These are phyloP conservation scores for Physocephala rufipes DNA, from an alignment of 2,888 invertebrate genomes.

Conservation along the genomic window DNA sequence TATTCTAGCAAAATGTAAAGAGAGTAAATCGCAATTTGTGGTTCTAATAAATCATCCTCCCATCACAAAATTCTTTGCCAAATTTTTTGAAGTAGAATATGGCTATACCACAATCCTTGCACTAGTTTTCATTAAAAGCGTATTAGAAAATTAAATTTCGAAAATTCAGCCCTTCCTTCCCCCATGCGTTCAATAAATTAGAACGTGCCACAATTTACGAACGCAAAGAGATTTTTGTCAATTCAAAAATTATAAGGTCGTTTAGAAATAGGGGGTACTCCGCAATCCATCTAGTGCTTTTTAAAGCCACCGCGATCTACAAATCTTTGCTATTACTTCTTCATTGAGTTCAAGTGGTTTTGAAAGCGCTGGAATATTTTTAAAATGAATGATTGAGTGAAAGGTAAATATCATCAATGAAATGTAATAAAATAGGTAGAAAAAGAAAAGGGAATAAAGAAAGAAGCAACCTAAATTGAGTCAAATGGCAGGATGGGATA, in stretches of 20 bases:
- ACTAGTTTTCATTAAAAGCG: background rate
- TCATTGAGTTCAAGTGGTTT: constrained; percentile 28
- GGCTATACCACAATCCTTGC: background rate
- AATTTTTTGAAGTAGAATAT: background rate
- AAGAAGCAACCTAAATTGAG: background rate
- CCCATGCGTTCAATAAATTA: background rate
- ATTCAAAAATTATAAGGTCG: too few relatives aligned
- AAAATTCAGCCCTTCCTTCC: background rate
- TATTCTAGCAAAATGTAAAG: too few relatives aligned
- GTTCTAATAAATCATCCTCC: too few relatives aligned
- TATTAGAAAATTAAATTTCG: too few relatives aligned
- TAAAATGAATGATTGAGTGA: constrained; percentile 15
- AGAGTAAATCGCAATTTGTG: background rate
- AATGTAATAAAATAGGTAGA: constrained; percentile 19
- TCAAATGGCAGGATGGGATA: too few relatives aligned
- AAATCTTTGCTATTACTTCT: constrained; percentile 28
- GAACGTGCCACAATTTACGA: too few relatives aligned
- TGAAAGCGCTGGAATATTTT: background rate
- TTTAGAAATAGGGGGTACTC: too few relatives aligned
- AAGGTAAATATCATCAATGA: too few relatives aligned
- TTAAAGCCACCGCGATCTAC: constrained; percentile 9
- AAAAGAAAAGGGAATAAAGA: background rate
- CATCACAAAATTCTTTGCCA: too few relatives aligned
- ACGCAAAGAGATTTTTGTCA: too few relatives aligned
- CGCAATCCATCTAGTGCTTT: too few relatives aligned